phyloP scores from a whole-genome alignment of 2,888 invertebrate species.

The Tinea pellionella region DNA sequence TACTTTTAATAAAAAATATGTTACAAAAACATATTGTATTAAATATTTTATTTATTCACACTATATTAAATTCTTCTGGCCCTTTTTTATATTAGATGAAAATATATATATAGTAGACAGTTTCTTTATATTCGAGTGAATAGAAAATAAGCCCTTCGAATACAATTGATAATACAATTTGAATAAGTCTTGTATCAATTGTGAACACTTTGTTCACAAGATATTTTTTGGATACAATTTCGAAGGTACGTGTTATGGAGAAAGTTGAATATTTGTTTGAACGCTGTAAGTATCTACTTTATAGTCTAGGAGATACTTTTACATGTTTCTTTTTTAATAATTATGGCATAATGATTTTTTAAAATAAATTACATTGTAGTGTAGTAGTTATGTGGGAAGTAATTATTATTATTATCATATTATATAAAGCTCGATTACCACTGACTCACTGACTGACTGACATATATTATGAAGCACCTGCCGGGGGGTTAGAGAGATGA shows the following conservation, averaged over 20 bases:
- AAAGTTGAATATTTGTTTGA: neutral
- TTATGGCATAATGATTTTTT: too few species aligned
- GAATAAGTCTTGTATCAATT: slow-evolving; percentile 5
- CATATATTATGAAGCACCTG: too few species aligned
- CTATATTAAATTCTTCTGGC: neutral
- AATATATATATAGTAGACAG: neutral
- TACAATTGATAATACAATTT: slow-evolving; percentile 4
- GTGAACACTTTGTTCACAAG: neutral
- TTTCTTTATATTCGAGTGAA: neutral
- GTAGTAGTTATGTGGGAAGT: too few species aligned
- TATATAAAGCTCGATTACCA: too few species aligned
- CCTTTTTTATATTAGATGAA: neutral
- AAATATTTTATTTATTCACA: neutral
- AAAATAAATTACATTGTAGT: too few species aligned
- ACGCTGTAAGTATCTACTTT: neutral
- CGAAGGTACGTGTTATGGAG: neutral
- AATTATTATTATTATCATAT: neutral
- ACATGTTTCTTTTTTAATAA: neutral
- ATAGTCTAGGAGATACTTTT: neutral
- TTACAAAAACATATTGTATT: too few species aligned
- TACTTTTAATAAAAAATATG: too few species aligned
- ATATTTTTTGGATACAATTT: neutral
- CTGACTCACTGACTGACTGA: too few species aligned
- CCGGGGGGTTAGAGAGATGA: too few species aligned
- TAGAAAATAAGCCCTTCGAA: neutral